Evolutionary conservation across 2,797 vertebrate species (phyloP).

Genomic region (Phalanger gymnotis): DNA sequence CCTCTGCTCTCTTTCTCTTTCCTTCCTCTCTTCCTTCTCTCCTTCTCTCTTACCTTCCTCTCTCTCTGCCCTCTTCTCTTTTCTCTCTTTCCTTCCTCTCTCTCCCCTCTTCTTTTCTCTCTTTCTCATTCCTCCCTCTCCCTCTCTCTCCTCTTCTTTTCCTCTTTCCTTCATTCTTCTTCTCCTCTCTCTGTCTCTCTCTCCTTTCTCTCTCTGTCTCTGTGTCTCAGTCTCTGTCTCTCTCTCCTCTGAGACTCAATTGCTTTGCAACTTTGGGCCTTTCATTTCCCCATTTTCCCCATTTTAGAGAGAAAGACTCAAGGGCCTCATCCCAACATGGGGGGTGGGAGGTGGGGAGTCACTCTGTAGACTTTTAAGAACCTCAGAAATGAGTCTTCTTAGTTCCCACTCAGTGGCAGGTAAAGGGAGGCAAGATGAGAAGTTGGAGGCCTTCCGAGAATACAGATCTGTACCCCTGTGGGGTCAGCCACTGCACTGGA

Average conservation of each 20-base stretch:
- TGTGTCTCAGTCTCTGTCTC: neutral
- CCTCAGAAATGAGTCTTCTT: neutral
- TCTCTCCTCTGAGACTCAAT: neutral
- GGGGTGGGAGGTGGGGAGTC: too few species aligned
- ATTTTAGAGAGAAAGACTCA: neutral
- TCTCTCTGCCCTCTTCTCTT: neutral
- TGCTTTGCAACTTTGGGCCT: neutral
- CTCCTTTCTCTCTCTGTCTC: too few species aligned
- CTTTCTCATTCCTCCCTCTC: too few species aligned
- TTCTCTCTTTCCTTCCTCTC: too few species aligned
- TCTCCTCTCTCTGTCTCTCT: too few species aligned
- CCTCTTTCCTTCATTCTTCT: too few species aligned
- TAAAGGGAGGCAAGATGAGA: neutral
- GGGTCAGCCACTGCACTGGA: neutral
- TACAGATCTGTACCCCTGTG: neutral
- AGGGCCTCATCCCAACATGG: neutral
- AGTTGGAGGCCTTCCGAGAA: neutral
- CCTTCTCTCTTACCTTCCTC: too few species aligned
- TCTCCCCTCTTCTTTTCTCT: neutral
- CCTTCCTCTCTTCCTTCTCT: too few species aligned
- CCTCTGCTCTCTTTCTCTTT: too few species aligned
- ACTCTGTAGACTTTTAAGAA: neutral
- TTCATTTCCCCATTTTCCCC: neutral
- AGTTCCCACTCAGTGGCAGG: neutral
- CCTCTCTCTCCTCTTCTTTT: neutral